Evolutionary conservation across 2,888 invertebrate genomes (phyloP).

Genomic region (Leptopilina myrica): DNA sequence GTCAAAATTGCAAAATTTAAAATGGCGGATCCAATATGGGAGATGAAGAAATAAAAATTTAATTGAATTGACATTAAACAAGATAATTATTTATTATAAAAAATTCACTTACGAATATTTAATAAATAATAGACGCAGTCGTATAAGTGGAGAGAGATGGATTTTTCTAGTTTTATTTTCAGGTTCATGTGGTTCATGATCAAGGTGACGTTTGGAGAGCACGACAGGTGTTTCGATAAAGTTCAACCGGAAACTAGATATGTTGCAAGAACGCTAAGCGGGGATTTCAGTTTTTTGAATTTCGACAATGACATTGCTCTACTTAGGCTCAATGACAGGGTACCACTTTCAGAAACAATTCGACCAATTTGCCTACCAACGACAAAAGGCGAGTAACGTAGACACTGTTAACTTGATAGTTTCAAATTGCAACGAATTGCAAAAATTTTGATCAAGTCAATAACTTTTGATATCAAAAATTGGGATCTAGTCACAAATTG

Average conservation of each 20-base stretch:
- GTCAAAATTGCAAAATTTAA: too few relatives aligned
- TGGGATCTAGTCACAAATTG: too few relatives aligned
- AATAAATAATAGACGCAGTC: constrained; percentile 7
- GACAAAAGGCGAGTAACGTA: constrained; percentile 78
- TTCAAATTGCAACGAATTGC: too few relatives aligned
- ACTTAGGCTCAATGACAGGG: constrained; percentile 87
- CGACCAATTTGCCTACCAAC: constrained; percentile 90
- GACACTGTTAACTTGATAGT: too few relatives aligned
- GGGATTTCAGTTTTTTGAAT: constrained; percentile 90
- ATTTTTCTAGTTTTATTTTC: constrained; percentile 73
- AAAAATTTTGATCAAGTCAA: too few relatives aligned
- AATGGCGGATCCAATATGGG: too few relatives aligned
- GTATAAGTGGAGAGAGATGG: constrained; percentile 50
- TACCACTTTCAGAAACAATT: constrained; percentile 87
- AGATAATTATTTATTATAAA: too few relatives aligned
- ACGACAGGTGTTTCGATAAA: constrained; percentile 88
- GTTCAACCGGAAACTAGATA: constrained; percentile 84
- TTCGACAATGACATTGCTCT: constrained; percentile 94
- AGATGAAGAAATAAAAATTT: too few relatives aligned
- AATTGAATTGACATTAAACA: too few relatives aligned
- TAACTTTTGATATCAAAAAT: too few relatives aligned
- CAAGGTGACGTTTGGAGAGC: constrained; percentile 92
- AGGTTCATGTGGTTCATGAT: constrained; percentile 97
- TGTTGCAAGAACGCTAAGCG: constrained; percentile 86
- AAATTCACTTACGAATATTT: neutral